Conservation (phyloP, 2,888 invertebrate species). For the Actias luna region DNA sequence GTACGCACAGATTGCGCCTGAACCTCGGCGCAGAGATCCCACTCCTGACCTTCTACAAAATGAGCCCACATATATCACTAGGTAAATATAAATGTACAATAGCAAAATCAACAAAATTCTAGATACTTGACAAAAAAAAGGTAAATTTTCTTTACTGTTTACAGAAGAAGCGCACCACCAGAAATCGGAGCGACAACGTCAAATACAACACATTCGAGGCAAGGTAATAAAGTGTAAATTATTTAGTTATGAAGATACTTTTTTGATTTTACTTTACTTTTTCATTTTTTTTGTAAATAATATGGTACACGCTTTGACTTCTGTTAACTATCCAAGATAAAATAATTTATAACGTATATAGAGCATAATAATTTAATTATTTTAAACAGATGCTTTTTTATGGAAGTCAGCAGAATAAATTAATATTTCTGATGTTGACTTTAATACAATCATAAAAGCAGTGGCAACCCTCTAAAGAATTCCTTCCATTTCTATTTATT, state of each 20-base stretch:
- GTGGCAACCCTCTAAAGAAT: too few species aligned
- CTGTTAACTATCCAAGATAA: too few species aligned
- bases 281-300: too few species aligned
- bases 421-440: too few species aligned
- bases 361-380: too few species aligned
- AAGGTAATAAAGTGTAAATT: slow-evolving; percentile 47
- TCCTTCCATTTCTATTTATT: too few species aligned
- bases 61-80: slow-evolving; percentile 42
- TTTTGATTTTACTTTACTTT: too few species aligned
- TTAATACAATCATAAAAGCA: too few species aligned
- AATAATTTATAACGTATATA: too few species aligned
- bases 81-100: slow-evolving; percentile 31
- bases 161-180: slow-evolving; percentile 69
- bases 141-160: slow-evolving; percentile 24
- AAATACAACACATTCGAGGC: slow-evolving; percentile 70
- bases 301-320: too few species aligned
- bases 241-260: not conserved
- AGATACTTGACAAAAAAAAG: not conserved
- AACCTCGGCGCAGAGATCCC: slow-evolving; percentile 45
- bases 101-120: not conserved
- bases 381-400: too few species aligned
- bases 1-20: slow-evolving; percentile 89
- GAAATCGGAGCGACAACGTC: slow-evolving; percentile 63
- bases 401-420: too few species aligned
- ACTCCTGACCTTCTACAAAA: slow-evolving; percentile 37